Evolutionary conservation across 2,888 invertebrate species (phyloP).

Genomic region (Drosophila maculinotata): DNA sequence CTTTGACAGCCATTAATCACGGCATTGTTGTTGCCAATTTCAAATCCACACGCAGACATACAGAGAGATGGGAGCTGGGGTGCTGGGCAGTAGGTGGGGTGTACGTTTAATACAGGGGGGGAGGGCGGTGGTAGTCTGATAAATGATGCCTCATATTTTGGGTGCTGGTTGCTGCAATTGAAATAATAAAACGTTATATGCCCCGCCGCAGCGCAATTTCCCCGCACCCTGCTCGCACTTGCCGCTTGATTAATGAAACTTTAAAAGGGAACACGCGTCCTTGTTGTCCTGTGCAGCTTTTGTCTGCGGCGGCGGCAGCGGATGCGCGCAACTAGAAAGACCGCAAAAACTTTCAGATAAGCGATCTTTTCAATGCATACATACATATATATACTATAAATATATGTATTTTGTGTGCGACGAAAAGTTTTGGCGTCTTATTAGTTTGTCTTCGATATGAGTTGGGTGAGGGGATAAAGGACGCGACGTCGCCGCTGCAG

Average conservation of each 20-base stretch:
- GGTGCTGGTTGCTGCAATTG: constrained; percentile 67
- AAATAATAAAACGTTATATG: constrained; percentile 71
- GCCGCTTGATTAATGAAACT: constrained; percentile 74
- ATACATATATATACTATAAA: not conserved
- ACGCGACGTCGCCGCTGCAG: constrained; percentile 54
- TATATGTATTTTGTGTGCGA: constrained; percentile 18
- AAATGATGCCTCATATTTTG: constrained; percentile 77
- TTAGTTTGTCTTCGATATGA: constrained; percentile 39
- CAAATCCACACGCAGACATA: constrained; percentile 63
- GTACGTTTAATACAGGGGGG: not conserved
- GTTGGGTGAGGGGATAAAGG: constrained; percentile 30
- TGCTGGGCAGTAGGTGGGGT: not conserved
- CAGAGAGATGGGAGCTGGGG: not conserved
- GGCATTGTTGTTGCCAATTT: constrained; percentile 77
- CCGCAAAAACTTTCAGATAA: constrained; percentile 75
- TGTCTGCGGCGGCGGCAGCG: constrained; percentile 54
- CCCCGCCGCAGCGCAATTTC: constrained; percentile 10
- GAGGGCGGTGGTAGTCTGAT: constrained; percentile 48
- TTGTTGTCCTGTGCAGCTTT: constrained; percentile 38
- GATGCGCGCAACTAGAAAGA: constrained; percentile 60
- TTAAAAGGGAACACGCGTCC: constrained; percentile 69
- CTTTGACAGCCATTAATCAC: constrained; percentile 80
- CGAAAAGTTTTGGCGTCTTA: constrained; percentile 71
- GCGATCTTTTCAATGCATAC: constrained; percentile 61
- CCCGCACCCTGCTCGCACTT: constrained; percentile 1